Percentiles rank a stretch among this genome's conserved stretches.
Evolutionary conservation across 2,888 invertebrate genomes (phyloP).

Genomic region (Stenotaenia linearis): DNA sequence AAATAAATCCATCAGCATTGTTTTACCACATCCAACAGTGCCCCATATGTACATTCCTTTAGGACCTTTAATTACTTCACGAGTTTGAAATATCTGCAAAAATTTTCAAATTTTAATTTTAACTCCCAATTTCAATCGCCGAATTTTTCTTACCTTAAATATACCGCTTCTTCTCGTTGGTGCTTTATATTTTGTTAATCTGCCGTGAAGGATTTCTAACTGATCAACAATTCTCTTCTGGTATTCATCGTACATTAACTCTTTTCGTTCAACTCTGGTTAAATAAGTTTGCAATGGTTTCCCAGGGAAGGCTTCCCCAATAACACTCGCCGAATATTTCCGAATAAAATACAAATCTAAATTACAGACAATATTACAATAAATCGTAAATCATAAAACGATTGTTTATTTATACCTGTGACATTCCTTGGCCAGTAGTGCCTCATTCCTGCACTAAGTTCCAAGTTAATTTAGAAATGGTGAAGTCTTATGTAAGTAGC

Average conservation of each 20-base stretch:
- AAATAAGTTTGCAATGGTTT: slow-evolving; percentile 16
- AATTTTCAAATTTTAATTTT: slow-evolving; percentile 14
- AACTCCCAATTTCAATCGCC: background rate
- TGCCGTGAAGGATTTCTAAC: slow-evolving; percentile 64
- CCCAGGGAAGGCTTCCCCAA: background rate
- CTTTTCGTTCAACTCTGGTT: slow-evolving; percentile 53
- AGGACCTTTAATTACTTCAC: slow-evolving; percentile 48
- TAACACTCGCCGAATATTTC: background rate
- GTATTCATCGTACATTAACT: slow-evolving; percentile 58
- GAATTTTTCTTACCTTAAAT: background rate
- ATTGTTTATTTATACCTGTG: background rate
- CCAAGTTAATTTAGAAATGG: background rate
- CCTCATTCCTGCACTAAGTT: background rate
- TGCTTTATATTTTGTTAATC: slow-evolving; percentile 58
- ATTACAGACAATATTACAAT: background rate
- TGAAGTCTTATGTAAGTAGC: background rate
- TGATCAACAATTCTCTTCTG: slow-evolving; percentile 65
- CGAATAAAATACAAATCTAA: background rate
- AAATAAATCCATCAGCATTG: slow-evolving; percentile 98
- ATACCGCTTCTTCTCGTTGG: slow-evolving; percentile 39
- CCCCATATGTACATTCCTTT: slow-evolving; percentile 75
- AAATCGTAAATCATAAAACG: background rate
- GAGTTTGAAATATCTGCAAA: slow-evolving; percentile 36
- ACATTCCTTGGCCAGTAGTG: background rate
- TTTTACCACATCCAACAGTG: slow-evolving; percentile 83